Conservation (phyloP, 2,797 vertebrate species). For the Sebastes taczanowskii region DNA sequence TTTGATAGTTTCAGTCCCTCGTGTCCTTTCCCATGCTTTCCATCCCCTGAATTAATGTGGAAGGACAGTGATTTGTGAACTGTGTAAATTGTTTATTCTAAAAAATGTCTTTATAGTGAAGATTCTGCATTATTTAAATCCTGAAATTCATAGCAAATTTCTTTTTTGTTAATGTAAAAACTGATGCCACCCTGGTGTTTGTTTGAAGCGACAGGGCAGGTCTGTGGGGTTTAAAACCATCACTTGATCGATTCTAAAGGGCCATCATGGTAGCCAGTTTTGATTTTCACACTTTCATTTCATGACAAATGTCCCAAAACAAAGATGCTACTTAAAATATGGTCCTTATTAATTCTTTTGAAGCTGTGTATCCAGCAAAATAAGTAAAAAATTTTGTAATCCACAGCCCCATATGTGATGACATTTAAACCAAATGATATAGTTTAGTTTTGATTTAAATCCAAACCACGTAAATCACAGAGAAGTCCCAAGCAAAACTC, state of each 20-base stretch:
- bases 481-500: background rate
- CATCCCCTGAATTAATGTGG: slow-evolving; percentile 10
- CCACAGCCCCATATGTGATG: background rate
- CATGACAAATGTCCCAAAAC: background rate
- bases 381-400: background rate
- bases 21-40: slow-evolving; percentile 40
- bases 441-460: background rate
- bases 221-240: background rate
- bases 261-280: background rate
- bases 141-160: background rate
- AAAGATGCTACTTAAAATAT: background rate
- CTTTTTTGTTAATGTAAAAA: background rate
- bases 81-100: background rate
- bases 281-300: background rate
- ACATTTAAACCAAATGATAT: background rate
- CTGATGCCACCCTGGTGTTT: background rate
- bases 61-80: slow-evolving; percentile 1
- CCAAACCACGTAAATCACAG: background rate
- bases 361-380: background rate
- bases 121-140: background rate
- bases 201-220: background rate
- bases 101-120: background rate
- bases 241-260: background rate
- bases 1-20: slow-evolving; percentile 21
- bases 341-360: background rate